phyloP scores from a whole-genome alignment of 1,140 invertebrate species.

The Glossosoma conforme region DNA sequence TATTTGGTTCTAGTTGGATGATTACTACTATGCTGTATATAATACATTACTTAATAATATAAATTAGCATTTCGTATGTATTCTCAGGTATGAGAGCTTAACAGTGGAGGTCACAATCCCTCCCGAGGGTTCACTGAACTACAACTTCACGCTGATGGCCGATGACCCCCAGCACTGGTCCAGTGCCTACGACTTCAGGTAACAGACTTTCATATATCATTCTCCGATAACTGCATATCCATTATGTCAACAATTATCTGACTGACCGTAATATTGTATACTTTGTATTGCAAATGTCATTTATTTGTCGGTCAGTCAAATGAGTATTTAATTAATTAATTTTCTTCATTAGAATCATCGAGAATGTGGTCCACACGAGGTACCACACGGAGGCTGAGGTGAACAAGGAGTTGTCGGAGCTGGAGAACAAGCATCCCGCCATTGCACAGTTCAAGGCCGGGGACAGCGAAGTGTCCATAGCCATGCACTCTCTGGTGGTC shows the following conservation, averaged over 20 bases:
- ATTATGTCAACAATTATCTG: neutral
- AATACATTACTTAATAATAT: neutral
- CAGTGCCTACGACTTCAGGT: constrained; percentile 66
- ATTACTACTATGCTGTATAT: constrained; percentile 12
- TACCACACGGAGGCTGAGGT: constrained; percentile 65
- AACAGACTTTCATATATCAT: constrained; percentile 14
- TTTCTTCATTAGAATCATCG: constrained; percentile 44
- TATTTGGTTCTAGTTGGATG: constrained; percentile 2
- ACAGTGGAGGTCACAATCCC: constrained; percentile 62
- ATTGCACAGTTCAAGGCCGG: constrained; percentile 59
- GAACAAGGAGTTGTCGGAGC: constrained; percentile 54
- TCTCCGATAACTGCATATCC: neutral
- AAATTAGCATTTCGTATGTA: neutral
- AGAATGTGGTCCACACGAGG: constrained; percentile 51
- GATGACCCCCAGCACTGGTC: constrained; percentile 77
- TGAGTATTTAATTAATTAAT: constrained; percentile 9
- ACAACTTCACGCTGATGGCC: constrained; percentile 78
- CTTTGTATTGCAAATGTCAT: neutral
- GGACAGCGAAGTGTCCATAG: constrained; percentile 55
- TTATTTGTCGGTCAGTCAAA: no score
- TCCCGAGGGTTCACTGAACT: constrained; percentile 50
- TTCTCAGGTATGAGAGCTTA: constrained; percentile 59
- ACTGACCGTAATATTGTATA: neutral
- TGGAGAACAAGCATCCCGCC: constrained; percentile 60
- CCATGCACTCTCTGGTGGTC: constrained; percentile 60